Percentiles rank a stretch among this genome's conserved stretches.
These are phyloP conservation scores for Drosophila novamexicana DNA, from an alignment of 1,140 invertebrate species.

Conservation along the genomic window DNA sequence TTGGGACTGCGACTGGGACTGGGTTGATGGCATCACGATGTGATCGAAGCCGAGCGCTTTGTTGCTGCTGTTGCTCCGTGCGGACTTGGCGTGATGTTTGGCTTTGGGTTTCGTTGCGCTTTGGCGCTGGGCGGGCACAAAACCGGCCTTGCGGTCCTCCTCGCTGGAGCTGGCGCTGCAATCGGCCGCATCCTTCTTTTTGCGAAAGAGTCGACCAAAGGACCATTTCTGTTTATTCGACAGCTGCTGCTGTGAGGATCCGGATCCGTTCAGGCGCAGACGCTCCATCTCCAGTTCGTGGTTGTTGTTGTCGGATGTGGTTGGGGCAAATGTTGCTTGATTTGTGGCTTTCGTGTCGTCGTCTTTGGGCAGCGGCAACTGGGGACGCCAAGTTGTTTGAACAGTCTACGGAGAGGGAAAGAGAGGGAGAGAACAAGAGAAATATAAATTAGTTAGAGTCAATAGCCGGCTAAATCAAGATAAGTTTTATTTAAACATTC, in stretches of 20 bases:
- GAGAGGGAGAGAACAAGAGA: constrained; percentile 24
- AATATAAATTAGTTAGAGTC: constrained; percentile 48
- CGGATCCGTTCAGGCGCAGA: constrained; percentile 52
- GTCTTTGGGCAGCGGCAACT: constrained; percentile 81
- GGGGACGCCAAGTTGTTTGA: constrained; percentile 83
- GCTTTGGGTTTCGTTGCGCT: constrained; percentile 53
- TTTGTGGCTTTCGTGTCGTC: constrained; percentile 55
- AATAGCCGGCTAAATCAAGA: constrained; percentile 47
- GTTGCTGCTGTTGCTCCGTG: constrained; percentile 81
- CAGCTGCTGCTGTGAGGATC: constrained; percentile 64
- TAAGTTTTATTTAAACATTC: constrained; percentile 54
- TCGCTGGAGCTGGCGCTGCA: constrained; percentile 87
- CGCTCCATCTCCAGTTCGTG: constrained; percentile 67
- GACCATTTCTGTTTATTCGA: constrained; percentile 89
- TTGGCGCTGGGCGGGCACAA: constrained; percentile 73
- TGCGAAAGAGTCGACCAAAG: constrained; percentile 88
- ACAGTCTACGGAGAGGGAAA: constrained; percentile 71
- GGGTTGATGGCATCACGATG: constrained; percentile 80
- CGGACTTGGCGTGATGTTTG: constrained; percentile 83
- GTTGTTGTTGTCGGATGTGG: constrained; percentile 25
- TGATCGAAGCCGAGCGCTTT: constrained; percentile 86
- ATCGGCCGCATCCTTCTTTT: constrained; percentile 87
- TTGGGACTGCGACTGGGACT: constrained; percentile 39
- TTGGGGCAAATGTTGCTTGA: constrained; percentile 31
- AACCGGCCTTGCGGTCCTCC: constrained; percentile 86